Evolutionary conservation across 2,888 invertebrate genomes (phyloP), one percentile per base, ranked within the genome.

Genomic region (Galerucella calmariensis): DNA sequence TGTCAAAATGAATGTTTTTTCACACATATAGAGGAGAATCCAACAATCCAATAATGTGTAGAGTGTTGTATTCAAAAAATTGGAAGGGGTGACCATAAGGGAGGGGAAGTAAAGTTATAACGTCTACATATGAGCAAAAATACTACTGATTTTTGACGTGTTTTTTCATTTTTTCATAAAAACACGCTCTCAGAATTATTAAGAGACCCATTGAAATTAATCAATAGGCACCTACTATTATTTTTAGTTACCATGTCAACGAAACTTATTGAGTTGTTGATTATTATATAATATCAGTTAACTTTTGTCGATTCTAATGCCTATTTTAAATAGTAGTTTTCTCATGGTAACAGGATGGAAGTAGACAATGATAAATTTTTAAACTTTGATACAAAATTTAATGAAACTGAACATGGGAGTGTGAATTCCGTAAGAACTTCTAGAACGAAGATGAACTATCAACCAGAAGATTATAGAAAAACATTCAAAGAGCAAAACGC

Each of bases 391-490:
- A 27, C 35, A 5, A 11, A 61, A 35, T 12, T 11, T 5, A 20
- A 14, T 16, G 56, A 16, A 2, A 14, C n/a, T 2, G 61, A 61
- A 14, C 11, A 27, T 27, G 35, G 16, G 14, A 6, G n/a, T 2
- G 27, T n/a, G 1, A 35, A 61, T 11, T 14, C 12, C 2, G 12
- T 27, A 27, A 11, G 14, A 61, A 11, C 14, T 35, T 11, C 44
- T n/a, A 63, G 44, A 63, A 41, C 16, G 9, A 44, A 63, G 9
- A 41, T 65, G 16, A 65, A 65, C 20, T 65, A 44, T 46, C 46
- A n/a, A 20, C 35, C 35, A 11, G 46, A 65, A 65, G 46, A 65
- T 46, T 65, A 65, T 46, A 65, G 46, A 65, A 65, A 65, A 65
- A 46, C 44, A 10, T 65, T 65, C 27, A 46, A 65, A 16, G 2